Evolutionary conservation across 2,113 vertebrate genomes (phyloP).

Genomic region (Elephas maximus): DNA sequence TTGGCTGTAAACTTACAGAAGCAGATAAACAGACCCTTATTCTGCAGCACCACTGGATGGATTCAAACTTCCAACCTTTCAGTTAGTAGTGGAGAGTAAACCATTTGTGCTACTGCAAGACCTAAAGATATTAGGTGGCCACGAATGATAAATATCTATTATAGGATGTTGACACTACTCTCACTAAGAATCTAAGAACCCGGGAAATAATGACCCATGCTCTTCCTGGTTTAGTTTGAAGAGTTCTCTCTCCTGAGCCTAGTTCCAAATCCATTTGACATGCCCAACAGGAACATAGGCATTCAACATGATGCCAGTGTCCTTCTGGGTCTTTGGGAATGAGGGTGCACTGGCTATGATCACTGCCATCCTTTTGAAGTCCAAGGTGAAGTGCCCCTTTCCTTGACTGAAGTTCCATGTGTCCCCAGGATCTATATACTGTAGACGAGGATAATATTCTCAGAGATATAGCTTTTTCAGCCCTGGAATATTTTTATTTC

Average conservation of each 20-base stretch:
- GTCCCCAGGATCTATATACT: background rate
- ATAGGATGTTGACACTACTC: background rate
- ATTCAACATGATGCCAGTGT: background rate
- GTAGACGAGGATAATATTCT: background rate
- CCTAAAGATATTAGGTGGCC: background rate
- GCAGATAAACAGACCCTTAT: no score
- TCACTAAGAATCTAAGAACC: conserved; percentile 8
- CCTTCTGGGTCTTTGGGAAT: background rate
- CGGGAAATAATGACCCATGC: background rate
- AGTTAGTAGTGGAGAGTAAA: no score
- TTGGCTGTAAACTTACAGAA: no score
- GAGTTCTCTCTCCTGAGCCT: background rate
- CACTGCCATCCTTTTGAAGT: background rate
- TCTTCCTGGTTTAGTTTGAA: background rate
- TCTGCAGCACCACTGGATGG: no score
- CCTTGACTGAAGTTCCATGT: background rate
- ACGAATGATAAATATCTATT: background rate
- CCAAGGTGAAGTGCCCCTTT: background rate
- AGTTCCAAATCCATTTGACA: background rate
- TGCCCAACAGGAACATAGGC: background rate
- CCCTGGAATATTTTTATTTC: background rate
- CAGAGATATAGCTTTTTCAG: background rate
- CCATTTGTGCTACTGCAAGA: no score
- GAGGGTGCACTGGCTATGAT: background rate
- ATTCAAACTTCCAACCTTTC: no score